Evolutionary conservation across 2,113 vertebrate species (phyloP).

Genomic region (Stomatorhinus ivindoensis): DNA sequence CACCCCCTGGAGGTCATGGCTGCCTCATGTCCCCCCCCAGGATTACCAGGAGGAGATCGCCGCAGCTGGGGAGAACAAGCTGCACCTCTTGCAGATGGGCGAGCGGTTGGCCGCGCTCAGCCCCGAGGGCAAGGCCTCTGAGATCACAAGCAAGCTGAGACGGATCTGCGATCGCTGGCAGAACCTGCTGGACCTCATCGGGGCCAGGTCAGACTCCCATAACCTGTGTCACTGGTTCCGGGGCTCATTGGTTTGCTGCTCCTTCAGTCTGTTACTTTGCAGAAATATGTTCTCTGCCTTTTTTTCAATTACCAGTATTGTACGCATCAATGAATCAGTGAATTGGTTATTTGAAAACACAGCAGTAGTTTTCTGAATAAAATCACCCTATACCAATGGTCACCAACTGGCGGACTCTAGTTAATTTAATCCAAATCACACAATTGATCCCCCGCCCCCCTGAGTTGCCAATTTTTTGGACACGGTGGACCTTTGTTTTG

Average conservation of each 20-base stretch:
- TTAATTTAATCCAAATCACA: background rate
- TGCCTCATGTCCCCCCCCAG: constrained; percentile 42
- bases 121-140: constrained; percentile 79
- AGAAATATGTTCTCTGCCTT: background rate
- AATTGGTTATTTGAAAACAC: background rate
- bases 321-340: background rate
- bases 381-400: background rate
- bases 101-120: constrained; percentile 81
- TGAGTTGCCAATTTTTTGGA: background rate
- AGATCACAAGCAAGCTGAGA: constrained; percentile 85
- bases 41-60: constrained; percentile 94
- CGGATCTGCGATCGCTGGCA: constrained; percentile 92
- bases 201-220: constrained; percentile 69
- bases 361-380: background rate
- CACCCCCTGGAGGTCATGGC: background rate
- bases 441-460: background rate
- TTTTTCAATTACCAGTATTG: background rate
- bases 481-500: background rate
- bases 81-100: constrained; percentile 83
- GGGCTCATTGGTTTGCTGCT: background rate
- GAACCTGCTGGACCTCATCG: constrained; percentile 88
- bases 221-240: background rate
- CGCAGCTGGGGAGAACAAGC: constrained; percentile 75
- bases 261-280: background rate
- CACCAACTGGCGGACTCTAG: background rate